Evolutionary conservation across 1,140 invertebrate genomes (phyloP).

Genomic region (Frieseomelitta varia): DNA sequence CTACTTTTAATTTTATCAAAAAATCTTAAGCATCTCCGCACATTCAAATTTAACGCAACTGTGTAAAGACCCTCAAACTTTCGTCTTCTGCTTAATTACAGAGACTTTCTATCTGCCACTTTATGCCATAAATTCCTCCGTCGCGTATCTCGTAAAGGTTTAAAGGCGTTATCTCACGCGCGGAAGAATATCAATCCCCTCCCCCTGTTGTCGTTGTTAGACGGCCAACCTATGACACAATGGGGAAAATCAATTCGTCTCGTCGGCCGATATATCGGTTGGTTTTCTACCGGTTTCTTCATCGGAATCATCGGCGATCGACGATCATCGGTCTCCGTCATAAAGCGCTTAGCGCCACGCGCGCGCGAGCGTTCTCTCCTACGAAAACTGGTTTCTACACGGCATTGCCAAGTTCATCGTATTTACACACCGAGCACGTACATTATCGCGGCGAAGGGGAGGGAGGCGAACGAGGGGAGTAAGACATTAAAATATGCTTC

Average conservation of each 20-base stretch:
- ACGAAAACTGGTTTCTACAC: slow-evolving; percentile 61
- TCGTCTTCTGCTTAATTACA: background rate
- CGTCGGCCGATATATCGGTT: too few relatives aligned
- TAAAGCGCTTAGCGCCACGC: slow-evolving; percentile 43
- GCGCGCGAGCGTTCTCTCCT: background rate
- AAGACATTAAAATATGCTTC: slow-evolving; percentile 72
- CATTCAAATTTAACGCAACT: too few relatives aligned
- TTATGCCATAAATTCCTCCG: background rate
- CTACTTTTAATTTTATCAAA: too few relatives aligned
- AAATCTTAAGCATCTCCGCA: too few relatives aligned
- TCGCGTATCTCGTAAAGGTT: too few relatives aligned
- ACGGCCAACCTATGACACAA: background rate
- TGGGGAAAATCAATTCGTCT: background rate
- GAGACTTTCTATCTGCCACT: background rate
- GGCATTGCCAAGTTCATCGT: slow-evolving; percentile 63
- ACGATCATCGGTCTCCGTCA: slow-evolving; percentile 19
- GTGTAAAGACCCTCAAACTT: too few relatives aligned
- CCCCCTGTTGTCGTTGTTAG: too few relatives aligned
- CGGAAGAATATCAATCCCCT: background rate
- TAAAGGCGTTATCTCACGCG: background rate
- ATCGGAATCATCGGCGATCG: background rate
- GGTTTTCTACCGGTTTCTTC: background rate
- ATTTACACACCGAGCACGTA: slow-evolving; percentile 68
- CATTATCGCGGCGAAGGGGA: slow-evolving; percentile 50
- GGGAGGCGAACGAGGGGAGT: slow-evolving; percentile 29